Evolutionary conservation across 1,140 invertebrate species (phyloP), one percentile per base, ranked within the genome.

Genomic region (Physella acuta): DNA sequence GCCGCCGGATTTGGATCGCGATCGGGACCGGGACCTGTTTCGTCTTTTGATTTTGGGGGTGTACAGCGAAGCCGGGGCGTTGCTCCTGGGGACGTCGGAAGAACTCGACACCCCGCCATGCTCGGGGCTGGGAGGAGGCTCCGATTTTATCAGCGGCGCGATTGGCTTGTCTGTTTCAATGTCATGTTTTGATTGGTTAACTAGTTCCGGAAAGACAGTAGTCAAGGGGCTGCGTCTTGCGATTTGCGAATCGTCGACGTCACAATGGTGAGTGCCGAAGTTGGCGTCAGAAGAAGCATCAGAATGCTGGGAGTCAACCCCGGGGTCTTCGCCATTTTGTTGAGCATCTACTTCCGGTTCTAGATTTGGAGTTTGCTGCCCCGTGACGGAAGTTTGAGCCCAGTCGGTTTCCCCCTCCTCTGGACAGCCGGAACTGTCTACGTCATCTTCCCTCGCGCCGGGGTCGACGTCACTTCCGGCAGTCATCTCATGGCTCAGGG

Each of bases 1-100:
- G 24, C 53, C 34, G 17, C 33, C 52, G 8, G 64, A 67, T 39
- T 56, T 67, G 8, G 64, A 67, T 17, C 51, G 30, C n/a, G 63
- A 66, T 20, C 64, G 33, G 34, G 64, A 67, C 1, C 64, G 64
- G 28, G 64, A 67, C 1, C 64, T 30, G 1, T 36, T 24, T 56
- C 64, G 37, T 8, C 62, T 26, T 52, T 24, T 64, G 28, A 16
- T 14, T 60, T 17, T 60, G 58, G 30, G 17, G 17, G 30, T 30
- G 4, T 28, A 28, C 17, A n/a, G 58, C 17, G n/a, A n/a, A 20
- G 11, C 33, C 11, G 8, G 28, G 17, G 33, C 11, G 3, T 44
- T 20, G 39, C 20, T n/a, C 17, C 24, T 33, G 24, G 4, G 3
- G 58, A 34, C 33, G 30, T 30, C 17, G 58, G 28, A 14, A 28